phyloP scores from a whole-genome alignment of 2,888 invertebrate genomes.

The Crematogaster levior region DNA sequence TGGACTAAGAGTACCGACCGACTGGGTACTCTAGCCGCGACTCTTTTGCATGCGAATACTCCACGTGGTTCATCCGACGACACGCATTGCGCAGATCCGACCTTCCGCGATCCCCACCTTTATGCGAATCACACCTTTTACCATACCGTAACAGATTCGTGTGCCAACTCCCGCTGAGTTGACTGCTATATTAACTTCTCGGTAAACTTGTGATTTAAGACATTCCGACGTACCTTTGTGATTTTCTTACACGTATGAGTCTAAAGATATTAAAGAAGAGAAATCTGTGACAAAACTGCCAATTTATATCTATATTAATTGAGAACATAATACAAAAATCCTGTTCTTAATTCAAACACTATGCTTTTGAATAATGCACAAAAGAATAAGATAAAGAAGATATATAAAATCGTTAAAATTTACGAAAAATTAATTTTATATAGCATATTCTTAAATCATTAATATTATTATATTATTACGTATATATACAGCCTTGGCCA shows the following conservation, averaged over 20 bases:
- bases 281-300: not conserved
- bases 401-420: not conserved
- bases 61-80: constrained; percentile 82
- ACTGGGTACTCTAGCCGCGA: constrained; percentile 63
- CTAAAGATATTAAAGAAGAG: not conserved
- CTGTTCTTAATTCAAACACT: not conserved
- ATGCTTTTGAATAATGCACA: not conserved
- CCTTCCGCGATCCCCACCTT: constrained; percentile 75
- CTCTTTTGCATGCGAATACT: constrained; percentile 83
- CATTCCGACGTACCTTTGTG: not conserved
- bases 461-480: no score
- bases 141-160: constrained; percentile 62
- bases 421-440: not conserved
- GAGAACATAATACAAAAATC: not conserved
- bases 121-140: constrained; percentile 73
- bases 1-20: constrained; percentile 73
- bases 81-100: constrained; percentile 82
- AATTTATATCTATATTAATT: not conserved
- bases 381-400: not conserved
- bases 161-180: constrained; percentile 16
- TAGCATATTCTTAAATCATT: no score
- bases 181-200: not conserved
- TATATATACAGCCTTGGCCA: no score
- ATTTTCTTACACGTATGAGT: not conserved
- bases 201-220: not conserved